A percentile compares a stretch with the other conserved stretches of the same genome.
Evolutionary conservation across 2,888 invertebrate species (phyloP).

Genomic region (Melanchra persicariae): DNA sequence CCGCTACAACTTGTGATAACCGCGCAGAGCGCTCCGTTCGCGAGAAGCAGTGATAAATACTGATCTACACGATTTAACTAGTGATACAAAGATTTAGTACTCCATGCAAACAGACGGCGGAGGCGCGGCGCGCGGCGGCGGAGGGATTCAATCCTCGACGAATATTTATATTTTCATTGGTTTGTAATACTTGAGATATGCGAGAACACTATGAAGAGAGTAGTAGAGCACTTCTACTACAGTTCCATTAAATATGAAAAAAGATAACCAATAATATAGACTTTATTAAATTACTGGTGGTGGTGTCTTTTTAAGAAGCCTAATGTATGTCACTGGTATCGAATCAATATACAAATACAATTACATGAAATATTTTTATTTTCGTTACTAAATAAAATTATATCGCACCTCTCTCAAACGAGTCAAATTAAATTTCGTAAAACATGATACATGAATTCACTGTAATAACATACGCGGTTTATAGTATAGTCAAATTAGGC

Average conservation of each 20-base stretch:
- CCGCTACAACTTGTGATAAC: constrained; percentile 52
- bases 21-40: constrained; percentile 35
- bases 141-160: not conserved
- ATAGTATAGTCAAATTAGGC: too few relatives aligned
- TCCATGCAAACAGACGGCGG: constrained; percentile 8
- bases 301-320: not conserved
- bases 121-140: not conserved
- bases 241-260: too few relatives aligned
- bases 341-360: not conserved
- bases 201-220: not conserved
- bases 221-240: too few relatives aligned
- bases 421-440: not conserved
- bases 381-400: not conserved
- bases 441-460: not conserved
- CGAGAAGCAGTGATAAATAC: constrained; percentile 62
- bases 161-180: not conserved
- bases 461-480: constrained; percentile 35
- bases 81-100: constrained; percentile 51
- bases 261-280: too few relatives aligned
- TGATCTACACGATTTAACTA: constrained; percentile 54
- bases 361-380: not conserved
- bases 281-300: too few relatives aligned
- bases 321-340: not conserved
- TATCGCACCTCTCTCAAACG: not conserved
- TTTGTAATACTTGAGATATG: not conserved